Percentiles rank a stretch among this genome's conserved stretches.
Evolutionary conservation across 2,113 vertebrate species (phyloP).

Genomic region (Noturus placidus): DNA sequence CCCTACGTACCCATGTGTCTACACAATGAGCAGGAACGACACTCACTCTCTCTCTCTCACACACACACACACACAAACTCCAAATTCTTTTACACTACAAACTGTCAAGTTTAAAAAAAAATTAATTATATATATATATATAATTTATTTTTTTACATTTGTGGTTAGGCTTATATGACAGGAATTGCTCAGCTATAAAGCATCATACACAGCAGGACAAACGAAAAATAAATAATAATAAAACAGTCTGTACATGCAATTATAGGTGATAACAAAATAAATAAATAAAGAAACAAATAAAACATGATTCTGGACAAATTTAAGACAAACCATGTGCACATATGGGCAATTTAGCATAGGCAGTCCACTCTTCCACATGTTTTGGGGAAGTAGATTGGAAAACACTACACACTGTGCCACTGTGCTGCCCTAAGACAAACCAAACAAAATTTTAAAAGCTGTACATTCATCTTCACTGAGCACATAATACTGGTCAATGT

Average conservation of each 20-base stretch:
- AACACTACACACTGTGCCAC: neutral
- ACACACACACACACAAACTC: neutral
- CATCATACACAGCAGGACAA: neutral
- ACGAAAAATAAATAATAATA: neutral
- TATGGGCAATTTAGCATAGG: neutral
- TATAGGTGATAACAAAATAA: neutral
- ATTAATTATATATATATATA: no score
- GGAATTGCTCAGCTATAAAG: neutral
- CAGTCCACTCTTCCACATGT: neutral
- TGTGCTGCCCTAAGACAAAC: neutral
- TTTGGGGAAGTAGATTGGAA: neutral
- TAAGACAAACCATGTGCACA: neutral
- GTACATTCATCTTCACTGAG: neutral
- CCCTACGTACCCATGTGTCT: conserved; percentile 48
- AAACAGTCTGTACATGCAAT: neutral
- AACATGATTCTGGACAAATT: neutral
- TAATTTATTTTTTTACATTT: no score
- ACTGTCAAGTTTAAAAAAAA: neutral
- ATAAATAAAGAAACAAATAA: neutral
- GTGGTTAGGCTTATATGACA: neutral
- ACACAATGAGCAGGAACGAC: conserved; percentile 45
- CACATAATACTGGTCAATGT: neutral
- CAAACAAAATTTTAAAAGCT: neutral
- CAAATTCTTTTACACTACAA: conserved; percentile 19
- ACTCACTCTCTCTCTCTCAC: conserved; percentile 1